Evolutionary conservation across 2,113 vertebrate species (phyloP).

Genomic region (Prinia subflava): DNA sequence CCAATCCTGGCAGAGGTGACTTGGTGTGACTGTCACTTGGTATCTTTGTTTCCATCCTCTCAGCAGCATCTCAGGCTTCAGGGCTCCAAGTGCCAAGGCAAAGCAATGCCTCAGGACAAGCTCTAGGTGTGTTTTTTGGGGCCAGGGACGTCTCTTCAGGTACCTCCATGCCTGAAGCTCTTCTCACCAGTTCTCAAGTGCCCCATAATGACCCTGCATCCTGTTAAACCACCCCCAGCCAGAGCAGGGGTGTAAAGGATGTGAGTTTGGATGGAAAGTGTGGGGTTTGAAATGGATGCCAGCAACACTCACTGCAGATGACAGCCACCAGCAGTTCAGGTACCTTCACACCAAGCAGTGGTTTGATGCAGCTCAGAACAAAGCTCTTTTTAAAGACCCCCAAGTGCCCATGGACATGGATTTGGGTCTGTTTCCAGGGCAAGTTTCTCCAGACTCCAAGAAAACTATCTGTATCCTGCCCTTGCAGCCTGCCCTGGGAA

Average conservation of each 20-base stretch:
- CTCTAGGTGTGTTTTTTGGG: neutral
- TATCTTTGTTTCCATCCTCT: neutral
- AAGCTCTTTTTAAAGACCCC: neutral
- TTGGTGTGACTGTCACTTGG: neutral
- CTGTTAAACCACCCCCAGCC: neutral
- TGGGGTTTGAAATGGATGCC: neutral
- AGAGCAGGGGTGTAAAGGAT: neutral
- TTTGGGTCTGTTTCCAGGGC: neutral
- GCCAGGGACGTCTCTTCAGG: neutral
- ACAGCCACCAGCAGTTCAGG: neutral
- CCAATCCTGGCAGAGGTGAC: neutral
- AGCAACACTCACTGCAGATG: neutral
- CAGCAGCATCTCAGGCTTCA: neutral
- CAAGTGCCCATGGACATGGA: fast-evolving
- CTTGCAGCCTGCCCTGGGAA: neutral
- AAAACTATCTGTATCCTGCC: neutral
- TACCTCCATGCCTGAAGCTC: neutral
- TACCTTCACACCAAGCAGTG: neutral
- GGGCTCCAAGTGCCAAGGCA: neutral
- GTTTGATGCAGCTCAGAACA: neutral
- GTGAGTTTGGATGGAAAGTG: neutral
- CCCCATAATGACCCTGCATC: neutral
- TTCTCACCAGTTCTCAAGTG: neutral
- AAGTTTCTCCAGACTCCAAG: neutral
- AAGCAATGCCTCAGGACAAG: neutral